Evolutionary conservation across 1,140 invertebrate genomes (phyloP), one percentile per base, ranked within the genome.

Genomic region (Bombyx mori): DNA sequence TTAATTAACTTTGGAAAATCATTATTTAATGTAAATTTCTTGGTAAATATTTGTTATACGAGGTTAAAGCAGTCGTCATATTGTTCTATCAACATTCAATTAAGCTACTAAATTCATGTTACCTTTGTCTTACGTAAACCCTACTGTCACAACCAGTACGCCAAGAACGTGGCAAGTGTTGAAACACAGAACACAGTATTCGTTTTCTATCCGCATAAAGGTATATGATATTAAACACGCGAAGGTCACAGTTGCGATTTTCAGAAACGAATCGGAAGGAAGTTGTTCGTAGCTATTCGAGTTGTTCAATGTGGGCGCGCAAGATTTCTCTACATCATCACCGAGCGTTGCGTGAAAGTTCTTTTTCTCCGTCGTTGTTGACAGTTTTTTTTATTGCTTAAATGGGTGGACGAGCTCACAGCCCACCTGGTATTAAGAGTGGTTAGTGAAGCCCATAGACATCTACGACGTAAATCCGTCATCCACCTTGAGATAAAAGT

Each of bases 51-150:
- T 35, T 35, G 26, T 35, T 35, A 35, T 1, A 35, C 26, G 26
- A 35, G 4, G 26, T 35, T 35, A 35, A 35, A 35, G 4, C 4
- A 35, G 2, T 35, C 26, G 4, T 35, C 26, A 35, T 35, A 35
- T 3, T 35, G 26, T 35, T 35, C 26, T 35, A 35, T 35, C 65
- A 71, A 69, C 55, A 48, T 54, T 47, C 72, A 76, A 74, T 75
- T 77, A 63, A 69, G 70, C 70, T 72, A 76, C 68, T 58, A 58
- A 60, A 52, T 60, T 62, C 61, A 56, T 65, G 62, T 51, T 61
- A 60, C 65, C 65, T 67, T 69, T 66, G 58, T 56, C 69, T 83
- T 85, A 82, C 80, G 77, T 78, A 86, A 83, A 79, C 59, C 65
- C 68, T 65, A 68, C 74, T 81, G 79, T 81, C 75, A 82, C 75